These are phyloP conservation scores for Phrixothrix hirtus DNA, from an alignment of 2,888 invertebrate genomes.

Conservation along the genomic window DNA sequence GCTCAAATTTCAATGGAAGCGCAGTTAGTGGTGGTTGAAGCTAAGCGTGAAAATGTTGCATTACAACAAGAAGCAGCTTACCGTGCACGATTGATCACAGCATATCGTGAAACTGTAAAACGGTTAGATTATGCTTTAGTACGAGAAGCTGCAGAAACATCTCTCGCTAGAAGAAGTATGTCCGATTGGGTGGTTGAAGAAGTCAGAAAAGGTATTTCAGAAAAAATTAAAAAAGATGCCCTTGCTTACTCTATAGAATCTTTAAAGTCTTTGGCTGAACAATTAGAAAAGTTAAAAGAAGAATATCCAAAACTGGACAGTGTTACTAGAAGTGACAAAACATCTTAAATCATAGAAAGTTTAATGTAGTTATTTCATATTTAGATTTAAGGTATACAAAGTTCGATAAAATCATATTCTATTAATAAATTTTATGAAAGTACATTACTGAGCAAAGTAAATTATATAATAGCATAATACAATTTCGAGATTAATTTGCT, in stretches of 20 bases:
- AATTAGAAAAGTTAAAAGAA: not conserved
- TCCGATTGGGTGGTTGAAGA: slow-evolving; percentile 90
- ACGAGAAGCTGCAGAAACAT: slow-evolving; percentile 61
- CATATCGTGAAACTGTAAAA: slow-evolving; percentile 73
- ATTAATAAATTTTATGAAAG: slow-evolving; percentile 3
- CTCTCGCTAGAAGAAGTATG: slow-evolving; percentile 90
- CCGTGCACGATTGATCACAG: slow-evolving; percentile 64
- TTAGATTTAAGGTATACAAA: not conserved
- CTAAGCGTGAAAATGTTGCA: slow-evolving; percentile 89
- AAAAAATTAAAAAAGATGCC: slow-evolving; percentile 89
- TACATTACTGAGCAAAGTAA: not conserved
- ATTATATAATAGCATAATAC: not conserved
- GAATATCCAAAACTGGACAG: not conserved
- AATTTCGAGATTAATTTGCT: not conserved
- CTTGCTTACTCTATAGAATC: slow-evolving; percentile 88
- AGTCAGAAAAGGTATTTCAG: slow-evolving; percentile 85
- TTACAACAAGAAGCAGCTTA: slow-evolving; percentile 93
- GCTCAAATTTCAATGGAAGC: slow-evolving; percentile 80
- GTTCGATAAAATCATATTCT: not conserved
- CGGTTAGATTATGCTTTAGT: slow-evolving; percentile 84
- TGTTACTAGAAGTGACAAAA: too few relatives aligned
- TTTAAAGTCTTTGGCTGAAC: slow-evolving; percentile 69
- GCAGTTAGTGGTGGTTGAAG: slow-evolving; percentile 75
- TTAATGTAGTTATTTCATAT: not conserved
- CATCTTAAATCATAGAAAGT: not conserved